A percentile compares a stretch with the other conserved stretches of the same genome.
These are phyloP conservation scores for Platysteira castanea DNA, from an alignment of 2,113 vertebrate species.

Conservation along the genomic window DNA sequence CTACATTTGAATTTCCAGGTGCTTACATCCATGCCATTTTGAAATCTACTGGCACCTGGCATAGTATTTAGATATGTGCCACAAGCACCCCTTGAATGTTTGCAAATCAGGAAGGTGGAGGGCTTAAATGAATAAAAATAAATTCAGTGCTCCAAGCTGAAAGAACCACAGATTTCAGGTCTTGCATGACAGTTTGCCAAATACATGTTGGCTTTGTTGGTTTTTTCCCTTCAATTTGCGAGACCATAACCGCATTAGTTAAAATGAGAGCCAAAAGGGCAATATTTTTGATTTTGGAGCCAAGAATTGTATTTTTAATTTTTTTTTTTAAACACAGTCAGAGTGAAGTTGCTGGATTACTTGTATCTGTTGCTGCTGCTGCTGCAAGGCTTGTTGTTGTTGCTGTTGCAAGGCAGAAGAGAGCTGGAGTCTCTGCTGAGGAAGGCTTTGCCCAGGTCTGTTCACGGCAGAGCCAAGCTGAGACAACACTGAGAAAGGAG, in stretches of 20 bases:
- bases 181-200: neutral
- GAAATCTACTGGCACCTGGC: neutral
- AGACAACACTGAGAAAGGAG: conserved; percentile 89
- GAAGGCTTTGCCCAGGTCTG: conserved; percentile 90
- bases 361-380: conserved; percentile 96
- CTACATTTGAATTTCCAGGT: neutral
- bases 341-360: conserved; percentile 92
- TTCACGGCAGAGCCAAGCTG: conserved; percentile 96
- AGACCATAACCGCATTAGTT: neutral
- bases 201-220: neutral
- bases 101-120: conserved; percentile 33
- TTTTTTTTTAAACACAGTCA: conserved; percentile 65
- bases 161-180: neutral
- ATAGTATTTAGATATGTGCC: conserved; percentile 49
- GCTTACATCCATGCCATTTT: neutral
- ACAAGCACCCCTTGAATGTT: conserved; percentile 74
- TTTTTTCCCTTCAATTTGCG: neutral
- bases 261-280: neutral
- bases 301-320: conserved; percentile 55
- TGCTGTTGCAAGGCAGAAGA: conserved; percentile 82
- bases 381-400: conserved; percentile 72
- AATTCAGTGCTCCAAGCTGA: conserved; percentile 71
- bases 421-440: conserved; percentile 92
- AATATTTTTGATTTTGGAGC: conserved; percentile 55
- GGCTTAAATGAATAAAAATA: conserved; percentile 58